Evolutionary conservation across 2,113 vertebrate species (phyloP).

Genomic region (Centropus bengalensis): DNA sequence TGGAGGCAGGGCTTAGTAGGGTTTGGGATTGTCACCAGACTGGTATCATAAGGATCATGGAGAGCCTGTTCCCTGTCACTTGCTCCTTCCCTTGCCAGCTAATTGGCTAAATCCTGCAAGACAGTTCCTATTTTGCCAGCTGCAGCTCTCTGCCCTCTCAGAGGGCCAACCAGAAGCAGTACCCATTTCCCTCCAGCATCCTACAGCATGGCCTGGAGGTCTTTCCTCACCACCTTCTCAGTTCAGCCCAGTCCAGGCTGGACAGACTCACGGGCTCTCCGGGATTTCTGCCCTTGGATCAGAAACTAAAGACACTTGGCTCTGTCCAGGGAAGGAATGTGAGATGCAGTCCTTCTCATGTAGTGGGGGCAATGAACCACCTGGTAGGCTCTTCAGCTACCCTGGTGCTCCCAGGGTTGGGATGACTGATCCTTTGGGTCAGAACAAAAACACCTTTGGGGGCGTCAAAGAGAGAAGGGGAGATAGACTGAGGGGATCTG

Average conservation of each 20-base stretch:
- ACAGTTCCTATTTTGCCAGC: neutral
- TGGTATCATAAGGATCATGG: rapidly evolving
- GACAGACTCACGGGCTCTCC: neutral
- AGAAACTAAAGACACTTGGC: neutral
- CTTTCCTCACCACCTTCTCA: neutral
- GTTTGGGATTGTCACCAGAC: neutral
- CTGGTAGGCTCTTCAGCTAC: neutral
- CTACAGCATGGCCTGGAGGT: neutral
- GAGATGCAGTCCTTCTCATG: neutral
- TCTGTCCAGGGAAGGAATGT: neutral
- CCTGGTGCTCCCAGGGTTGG: neutral
- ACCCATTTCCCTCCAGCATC: neutral
- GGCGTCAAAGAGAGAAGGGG: neutral
- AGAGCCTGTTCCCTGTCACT: neutral
- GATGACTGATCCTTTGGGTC: neutral
- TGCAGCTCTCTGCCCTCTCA: neutral
- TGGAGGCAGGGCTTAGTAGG: neutral
- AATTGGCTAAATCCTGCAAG: neutral
- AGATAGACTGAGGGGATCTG: neutral
- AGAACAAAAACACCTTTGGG: neutral
- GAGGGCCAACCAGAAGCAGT: neutral
- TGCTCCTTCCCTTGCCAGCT: neutral
- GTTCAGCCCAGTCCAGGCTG: neutral
- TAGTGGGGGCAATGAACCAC: neutral
- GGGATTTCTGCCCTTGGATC: neutral